A percentile compares a stretch with the other conserved stretches of the same genome.
Evolutionary conservation across 2,797 vertebrate genomes (phyloP).

Genomic region (Etheostoma perlongum): DNA sequence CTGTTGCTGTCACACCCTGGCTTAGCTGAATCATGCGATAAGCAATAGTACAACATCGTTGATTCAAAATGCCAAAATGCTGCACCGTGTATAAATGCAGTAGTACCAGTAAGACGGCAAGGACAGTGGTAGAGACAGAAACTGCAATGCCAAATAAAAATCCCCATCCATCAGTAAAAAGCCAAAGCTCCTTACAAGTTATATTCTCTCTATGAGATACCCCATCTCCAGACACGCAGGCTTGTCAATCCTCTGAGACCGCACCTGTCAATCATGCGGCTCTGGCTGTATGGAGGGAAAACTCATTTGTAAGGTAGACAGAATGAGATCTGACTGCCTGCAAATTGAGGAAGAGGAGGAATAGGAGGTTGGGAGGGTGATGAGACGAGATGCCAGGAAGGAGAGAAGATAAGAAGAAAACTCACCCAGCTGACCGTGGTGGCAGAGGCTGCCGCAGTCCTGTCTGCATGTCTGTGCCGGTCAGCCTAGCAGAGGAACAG

Average conservation of each 20-base stretch:
- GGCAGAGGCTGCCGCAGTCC: constrained; percentile 78
- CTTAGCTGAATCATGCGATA: constrained; percentile 15
- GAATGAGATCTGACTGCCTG: constrained; percentile 52
- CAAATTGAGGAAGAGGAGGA: constrained; percentile 41
- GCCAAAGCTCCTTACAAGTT: constrained; percentile 45
- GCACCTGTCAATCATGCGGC: constrained; percentile 66
- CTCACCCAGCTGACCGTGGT: constrained; percentile 79
- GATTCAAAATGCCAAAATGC: constrained; percentile 41
- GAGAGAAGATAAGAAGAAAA: constrained; percentile 58
- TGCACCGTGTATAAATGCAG: constrained; percentile 40
- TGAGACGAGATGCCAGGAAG: constrained; percentile 57
- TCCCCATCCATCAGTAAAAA: constrained; percentile 10
- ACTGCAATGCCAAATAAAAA: constrained; percentile 47
- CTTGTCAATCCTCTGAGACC: constrained; percentile 51
- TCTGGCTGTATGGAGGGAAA: constrained; percentile 54
- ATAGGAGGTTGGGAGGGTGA: constrained; percentile 38
- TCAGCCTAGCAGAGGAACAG: constrained; percentile 63
- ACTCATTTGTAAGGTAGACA: constrained; percentile 56
- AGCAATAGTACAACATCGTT: constrained; percentile 21
- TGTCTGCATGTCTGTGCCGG: constrained; percentile 60
- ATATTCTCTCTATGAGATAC: constrained; percentile 42
- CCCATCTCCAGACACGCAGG: constrained; percentile 44
- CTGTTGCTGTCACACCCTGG: constrained; percentile 25
- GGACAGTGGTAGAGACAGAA: constrained; percentile 51
- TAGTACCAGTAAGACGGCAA: constrained; percentile 37